phyloP scores from a whole-genome alignment of 2,113 vertebrate species.

The Melanerpes formicivorus region DNA sequence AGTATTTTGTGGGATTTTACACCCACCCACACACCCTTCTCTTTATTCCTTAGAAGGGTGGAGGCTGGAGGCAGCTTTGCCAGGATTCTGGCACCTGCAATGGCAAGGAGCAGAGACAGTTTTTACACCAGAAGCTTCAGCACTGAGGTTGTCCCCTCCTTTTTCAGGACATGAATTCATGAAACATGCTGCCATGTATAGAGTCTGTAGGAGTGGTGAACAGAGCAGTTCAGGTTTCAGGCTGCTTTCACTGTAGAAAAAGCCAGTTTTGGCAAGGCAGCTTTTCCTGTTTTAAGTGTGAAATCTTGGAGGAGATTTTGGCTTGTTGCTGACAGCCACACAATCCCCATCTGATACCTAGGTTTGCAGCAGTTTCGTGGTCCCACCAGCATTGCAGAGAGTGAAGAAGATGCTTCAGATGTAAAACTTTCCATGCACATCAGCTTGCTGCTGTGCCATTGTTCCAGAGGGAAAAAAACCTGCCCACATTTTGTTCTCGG shows the following conservation, averaged over 20 bases:
- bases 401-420: background rate
- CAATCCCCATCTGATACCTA: slow-evolving; percentile 55
- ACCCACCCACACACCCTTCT: background rate
- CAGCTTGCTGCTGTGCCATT: background rate
- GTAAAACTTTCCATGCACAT: slow-evolving; percentile 14
- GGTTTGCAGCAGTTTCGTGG: slow-evolving; percentile 48
- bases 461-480: background rate
- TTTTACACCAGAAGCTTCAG: background rate
- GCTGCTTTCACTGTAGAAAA: background rate
- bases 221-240: background rate
- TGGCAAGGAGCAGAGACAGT: background rate
- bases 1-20: slow-evolving; percentile 25
- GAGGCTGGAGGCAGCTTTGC: background rate
- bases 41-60: background rate
- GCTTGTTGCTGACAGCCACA: background rate
- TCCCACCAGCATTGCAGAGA: slow-evolving; percentile 12
- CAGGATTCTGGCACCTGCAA: background rate
- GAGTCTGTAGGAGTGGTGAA: background rate
- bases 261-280: background rate
- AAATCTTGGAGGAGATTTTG: background rate
- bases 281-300: slow-evolving; percentile 12
- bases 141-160: background rate
- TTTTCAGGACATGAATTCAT: background rate
- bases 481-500: background rate
- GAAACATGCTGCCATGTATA: background rate